These are phyloP conservation scores for Mobula hypostoma DNA, from an alignment of 2,113 vertebrate species.

Conservation along the genomic window DNA sequence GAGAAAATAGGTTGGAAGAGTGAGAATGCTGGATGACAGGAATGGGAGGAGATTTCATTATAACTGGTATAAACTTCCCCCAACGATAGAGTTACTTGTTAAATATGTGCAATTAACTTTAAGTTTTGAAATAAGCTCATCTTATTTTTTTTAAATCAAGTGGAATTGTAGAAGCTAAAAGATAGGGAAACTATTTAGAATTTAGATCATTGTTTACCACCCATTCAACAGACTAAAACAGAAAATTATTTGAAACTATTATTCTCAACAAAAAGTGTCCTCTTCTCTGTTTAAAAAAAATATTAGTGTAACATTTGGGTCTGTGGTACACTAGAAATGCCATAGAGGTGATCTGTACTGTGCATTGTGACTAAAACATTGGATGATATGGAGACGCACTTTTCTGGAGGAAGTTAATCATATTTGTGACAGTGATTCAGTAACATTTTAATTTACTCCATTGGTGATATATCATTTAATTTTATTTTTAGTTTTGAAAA, in stretches of 20 bases:
- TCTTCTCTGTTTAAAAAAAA: neutral
- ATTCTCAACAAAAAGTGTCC: neutral
- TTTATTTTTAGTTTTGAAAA: neutral
- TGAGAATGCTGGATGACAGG: neutral
- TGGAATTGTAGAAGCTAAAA: neutral
- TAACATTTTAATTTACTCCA: neutral
- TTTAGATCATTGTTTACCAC: neutral
- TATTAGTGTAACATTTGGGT: neutral
- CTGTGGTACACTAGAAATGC: too few species aligned
- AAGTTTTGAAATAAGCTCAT: neutral
- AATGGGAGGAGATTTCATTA: neutral
- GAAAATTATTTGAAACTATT: neutral
- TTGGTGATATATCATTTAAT: neutral
- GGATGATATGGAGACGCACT: neutral
- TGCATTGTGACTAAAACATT: neutral
- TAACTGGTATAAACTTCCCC: neutral
- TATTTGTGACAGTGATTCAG: neutral
- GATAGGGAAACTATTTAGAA: neutral
- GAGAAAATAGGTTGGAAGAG: too few species aligned
- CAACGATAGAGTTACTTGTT: neutral
- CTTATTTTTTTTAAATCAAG: neutral
- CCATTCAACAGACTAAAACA: neutral
- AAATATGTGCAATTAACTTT: neutral
- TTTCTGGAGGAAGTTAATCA: neutral
- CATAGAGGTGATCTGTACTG: neutral